phyloP scores from a whole-genome alignment of 1,140 invertebrate species.

The Periplaneta americana region DNA sequence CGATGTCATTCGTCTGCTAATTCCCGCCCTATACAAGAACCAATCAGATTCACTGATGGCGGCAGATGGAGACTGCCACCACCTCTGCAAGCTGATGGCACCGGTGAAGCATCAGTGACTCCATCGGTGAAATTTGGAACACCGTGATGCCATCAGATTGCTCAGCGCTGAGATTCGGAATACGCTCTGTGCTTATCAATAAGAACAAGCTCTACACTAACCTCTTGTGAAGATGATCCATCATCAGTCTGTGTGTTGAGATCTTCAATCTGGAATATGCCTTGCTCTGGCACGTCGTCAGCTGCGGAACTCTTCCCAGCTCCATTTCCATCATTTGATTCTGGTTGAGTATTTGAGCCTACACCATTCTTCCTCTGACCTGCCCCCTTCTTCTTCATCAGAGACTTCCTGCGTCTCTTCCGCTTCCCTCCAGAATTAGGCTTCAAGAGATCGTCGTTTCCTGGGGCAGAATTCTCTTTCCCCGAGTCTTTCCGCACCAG shows the following conservation, averaged over 20 bases:
- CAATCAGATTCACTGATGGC: no score
- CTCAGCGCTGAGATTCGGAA: no score
- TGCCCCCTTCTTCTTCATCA: constrained; percentile 63
- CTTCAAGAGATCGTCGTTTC: background rate
- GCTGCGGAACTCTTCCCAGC: background rate
- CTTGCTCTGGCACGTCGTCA: background rate
- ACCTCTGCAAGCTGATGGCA: no score
- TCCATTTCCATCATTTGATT: background rate
- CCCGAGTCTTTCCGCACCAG: background rate
- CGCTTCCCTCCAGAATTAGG: constrained; percentile 45
- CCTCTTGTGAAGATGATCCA: background rate
- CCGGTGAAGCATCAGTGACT: no score
- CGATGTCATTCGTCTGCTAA: no score
- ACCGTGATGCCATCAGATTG: no score
- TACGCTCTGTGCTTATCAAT: no score
- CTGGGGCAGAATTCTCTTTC: background rate
- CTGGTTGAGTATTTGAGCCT: background rate
- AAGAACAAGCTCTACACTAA: no score
- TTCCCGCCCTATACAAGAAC: no score
- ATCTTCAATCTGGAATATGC: background rate
- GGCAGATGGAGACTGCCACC: no score
- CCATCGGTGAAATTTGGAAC: no score
- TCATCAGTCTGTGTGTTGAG: background rate
- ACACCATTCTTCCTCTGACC: background rate
- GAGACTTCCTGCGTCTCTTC: constrained; percentile 63